Percentiles rank a stretch among this genome's conserved stretches.
These are phyloP conservation scores for Tineola bisselliella DNA, from an alignment of 2,888 invertebrate species.

Conservation along the genomic window DNA sequence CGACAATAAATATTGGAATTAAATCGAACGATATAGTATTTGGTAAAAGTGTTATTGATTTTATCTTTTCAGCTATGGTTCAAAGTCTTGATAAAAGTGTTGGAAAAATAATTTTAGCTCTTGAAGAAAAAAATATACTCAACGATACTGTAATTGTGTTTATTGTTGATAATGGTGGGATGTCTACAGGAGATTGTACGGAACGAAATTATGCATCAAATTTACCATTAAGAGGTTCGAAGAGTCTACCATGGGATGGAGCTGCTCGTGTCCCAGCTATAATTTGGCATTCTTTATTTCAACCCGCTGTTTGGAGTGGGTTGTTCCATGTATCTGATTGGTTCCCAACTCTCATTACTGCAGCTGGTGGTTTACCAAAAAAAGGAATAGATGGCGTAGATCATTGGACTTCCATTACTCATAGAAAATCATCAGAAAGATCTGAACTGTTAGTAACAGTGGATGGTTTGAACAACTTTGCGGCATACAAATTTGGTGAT, in stretches of 20 bases:
- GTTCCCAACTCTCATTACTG: slow-evolving; percentile 73
- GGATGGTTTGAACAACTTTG: slow-evolving; percentile 37
- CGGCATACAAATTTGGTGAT: slow-evolving; percentile 34
- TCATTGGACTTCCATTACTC: slow-evolving; percentile 68
- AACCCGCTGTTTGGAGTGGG: slow-evolving; percentile 39
- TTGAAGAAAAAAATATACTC: slow-evolving; percentile 72
- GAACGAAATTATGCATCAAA: slow-evolving; percentile 77
- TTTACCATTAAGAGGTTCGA: slow-evolving; percentile 78
- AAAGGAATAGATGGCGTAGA: slow-evolving; percentile 69
- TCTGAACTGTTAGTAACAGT: slow-evolving; percentile 63
- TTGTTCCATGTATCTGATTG: slow-evolving; percentile 82
- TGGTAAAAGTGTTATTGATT: too few species aligned
- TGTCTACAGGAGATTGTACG: slow-evolving; percentile 49
- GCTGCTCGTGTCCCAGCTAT: slow-evolving; percentile 76
- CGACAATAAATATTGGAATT: too few species aligned
- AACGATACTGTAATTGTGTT: slow-evolving; percentile 83
- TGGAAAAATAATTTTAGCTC: slow-evolving; percentile 73
- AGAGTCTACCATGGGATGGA: slow-evolving; percentile 83
- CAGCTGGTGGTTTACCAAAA: slow-evolving; percentile 28
- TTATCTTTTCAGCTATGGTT: slow-evolving; percentile 59
- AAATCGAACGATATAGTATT: too few species aligned
- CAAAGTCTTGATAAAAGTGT: slow-evolving; percentile 81
- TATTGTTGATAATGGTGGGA: slow-evolving; percentile 85
- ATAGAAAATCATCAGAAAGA: slow-evolving; percentile 39
- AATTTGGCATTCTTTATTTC: slow-evolving; percentile 65